Conservation (phyloP, 2,113 vertebrate species). For the Chlamydotis undulata region DNA sequence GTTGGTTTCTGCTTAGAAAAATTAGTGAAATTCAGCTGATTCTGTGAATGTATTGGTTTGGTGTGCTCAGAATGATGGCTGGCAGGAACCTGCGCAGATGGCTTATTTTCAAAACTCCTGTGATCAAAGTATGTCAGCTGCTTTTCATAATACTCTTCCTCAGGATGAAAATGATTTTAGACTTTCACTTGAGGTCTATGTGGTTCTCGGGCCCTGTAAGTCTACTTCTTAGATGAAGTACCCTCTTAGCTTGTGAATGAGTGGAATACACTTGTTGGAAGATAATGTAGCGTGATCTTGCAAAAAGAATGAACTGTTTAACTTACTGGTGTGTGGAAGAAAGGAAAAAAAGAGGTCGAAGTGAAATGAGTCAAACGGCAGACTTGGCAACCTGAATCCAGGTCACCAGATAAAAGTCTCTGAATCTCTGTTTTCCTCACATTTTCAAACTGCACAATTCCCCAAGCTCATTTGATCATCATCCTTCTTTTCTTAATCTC, state of each 20-base stretch:
- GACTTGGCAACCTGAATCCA: not conserved
- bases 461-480: not conserved
- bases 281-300: not conserved
- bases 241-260: not conserved
- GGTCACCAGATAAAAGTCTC: not conserved
- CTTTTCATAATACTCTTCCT: slow-evolving; percentile 88
- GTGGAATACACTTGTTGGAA: not conserved
- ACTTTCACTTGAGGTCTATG: slow-evolving; percentile 84
- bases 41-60: slow-evolving; percentile 76
- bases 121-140: slow-evolving; percentile 87
- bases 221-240: not conserved
- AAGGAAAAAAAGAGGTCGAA: not conserved
- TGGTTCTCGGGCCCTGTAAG: slow-evolving; percentile 81
- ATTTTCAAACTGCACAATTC: not conserved
- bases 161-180: slow-evolving; percentile 83
- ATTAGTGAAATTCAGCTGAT: slow-evolving; percentile 76
- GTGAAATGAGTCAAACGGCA: not conserved
- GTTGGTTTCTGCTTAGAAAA: slow-evolving; percentile 74
- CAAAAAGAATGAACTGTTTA: not conserved
- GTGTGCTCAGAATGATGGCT: slow-evolving; percentile 78
- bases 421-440: not conserved
- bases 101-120: slow-evolving; percentile 84
- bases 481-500: not conserved
- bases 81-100: slow-evolving; percentile 70
- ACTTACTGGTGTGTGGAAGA: not conserved